Base-by-base conservation (phyloP, 2,113 vertebrate species). In the Chloropsis cyanopogon region DNA sequence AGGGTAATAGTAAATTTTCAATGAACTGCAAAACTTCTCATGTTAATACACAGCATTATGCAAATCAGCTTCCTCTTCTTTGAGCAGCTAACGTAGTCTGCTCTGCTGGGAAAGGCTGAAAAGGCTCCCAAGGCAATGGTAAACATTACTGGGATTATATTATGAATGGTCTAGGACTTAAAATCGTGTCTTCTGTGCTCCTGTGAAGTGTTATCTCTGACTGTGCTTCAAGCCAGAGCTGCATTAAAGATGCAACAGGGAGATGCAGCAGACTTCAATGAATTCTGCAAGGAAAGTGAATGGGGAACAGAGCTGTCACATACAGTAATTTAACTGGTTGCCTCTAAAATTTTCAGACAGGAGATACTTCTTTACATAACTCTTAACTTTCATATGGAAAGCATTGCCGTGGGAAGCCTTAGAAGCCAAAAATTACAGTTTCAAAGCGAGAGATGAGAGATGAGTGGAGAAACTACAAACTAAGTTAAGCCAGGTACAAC, bases 161-260 rank as follows among this genome's bases (percentile, higher is more conserved):
- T 93, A 76, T 0, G 11, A 86, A 93, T 69, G 69, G 91, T 90
- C 84, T 73, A 86, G 82, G 82, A 47, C 63, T 94, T 82, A 47
- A 91, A 95, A 85, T 75, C 17, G 17, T 92, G 52, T 90, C 52
- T 92, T 90, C 71, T 82, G 50, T 77, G 50, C 63, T 95, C 28
- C 80, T 95, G 85, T 92, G 88, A 90, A 94, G 92, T 83, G 82
- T 64, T 88, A 56, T 87, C 72, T 85, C 54, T 66, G 49, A 24
- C 56, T 93, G 29, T n/a, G 54, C 82, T 96, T 70, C 75, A 31
- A 90, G 41, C 42, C 71, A 92, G 88, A 88, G 49, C 42, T 59
- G 33, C 82, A 95, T 92, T 95, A 94, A 96, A 88, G 93, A 95
- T 92, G 78, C 85, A 90, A 22, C 47, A 92, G 73, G 82, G 95